Evolutionary conservation across 2,888 invertebrate species (phyloP).

Genomic region (Balanococcus diminutus): DNA sequence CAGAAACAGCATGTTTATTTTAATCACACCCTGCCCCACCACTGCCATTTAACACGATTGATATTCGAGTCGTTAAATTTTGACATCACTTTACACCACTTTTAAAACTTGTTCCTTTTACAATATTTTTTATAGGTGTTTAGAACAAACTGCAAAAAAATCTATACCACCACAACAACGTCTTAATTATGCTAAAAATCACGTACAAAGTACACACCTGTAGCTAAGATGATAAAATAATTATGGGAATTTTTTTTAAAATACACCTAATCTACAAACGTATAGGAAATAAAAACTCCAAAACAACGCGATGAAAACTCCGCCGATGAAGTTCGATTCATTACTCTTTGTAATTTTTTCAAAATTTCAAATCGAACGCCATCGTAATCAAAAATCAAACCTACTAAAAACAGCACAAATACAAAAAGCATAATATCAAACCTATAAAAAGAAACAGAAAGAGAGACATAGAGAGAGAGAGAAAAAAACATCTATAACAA

Average conservation of each 20-base stretch:
- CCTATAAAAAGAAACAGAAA: background rate
- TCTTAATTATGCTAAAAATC: background rate
- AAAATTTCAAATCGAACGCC: background rate
- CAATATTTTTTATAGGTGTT: background rate
- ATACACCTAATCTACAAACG: background rate
- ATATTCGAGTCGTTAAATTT: background rate
- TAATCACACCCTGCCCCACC: background rate
- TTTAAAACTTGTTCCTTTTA: background rate
- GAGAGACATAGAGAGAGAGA: background rate
- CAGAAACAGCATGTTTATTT: background rate
- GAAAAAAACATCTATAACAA: background rate
- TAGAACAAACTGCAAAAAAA: background rate
- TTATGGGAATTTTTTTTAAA: background rate
- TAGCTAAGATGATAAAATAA: background rate
- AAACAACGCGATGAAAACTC: background rate
- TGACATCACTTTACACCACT: background rate
- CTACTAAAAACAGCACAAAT: slow-evolving; percentile 1
- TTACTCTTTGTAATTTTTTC: background rate
- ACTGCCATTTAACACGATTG: background rate
- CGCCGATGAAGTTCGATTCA: background rate
- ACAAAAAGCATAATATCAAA: background rate
- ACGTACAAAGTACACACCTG: background rate
- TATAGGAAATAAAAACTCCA: background rate
- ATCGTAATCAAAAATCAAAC: background rate
- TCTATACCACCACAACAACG: background rate